These are phyloP conservation scores for Tamias sibiricus DNA, from an alignment of 2,113 vertebrate species.

Conservation along the genomic window DNA sequence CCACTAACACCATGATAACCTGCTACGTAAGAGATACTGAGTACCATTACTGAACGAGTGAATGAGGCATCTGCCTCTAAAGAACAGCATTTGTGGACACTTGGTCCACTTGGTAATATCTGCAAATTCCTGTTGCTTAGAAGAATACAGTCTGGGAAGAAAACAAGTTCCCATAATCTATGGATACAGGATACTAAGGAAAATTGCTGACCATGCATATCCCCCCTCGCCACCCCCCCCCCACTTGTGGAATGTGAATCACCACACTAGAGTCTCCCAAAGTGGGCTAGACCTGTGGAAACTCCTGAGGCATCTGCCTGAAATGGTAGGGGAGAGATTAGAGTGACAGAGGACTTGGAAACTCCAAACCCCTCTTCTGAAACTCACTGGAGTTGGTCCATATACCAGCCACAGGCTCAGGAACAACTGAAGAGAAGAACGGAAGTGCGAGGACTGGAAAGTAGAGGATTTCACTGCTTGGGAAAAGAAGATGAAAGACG, in stretches of 20 bases:
- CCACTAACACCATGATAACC: background rate
- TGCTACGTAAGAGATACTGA: background rate
- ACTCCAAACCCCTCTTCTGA: slow-evolving; percentile 22
- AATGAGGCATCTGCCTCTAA: background rate
- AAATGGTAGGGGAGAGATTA: background rate
- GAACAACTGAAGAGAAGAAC: background rate
- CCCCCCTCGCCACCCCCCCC: no score
- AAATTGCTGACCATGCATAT: background rate
- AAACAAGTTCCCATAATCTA: slow-evolving; percentile 17
- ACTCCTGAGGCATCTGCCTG: background rate
- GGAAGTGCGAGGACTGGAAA: background rate
- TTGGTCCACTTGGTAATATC: background rate
- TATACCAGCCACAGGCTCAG: background rate
- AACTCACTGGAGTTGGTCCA: background rate
- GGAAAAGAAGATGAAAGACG: background rate
- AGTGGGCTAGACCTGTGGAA: background rate
- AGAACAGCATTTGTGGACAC: background rate
- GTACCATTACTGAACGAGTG: background rate
- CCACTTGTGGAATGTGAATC: background rate
- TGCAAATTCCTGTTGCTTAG: background rate
- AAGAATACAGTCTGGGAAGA: background rate
- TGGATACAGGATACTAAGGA: background rate
- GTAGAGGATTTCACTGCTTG: background rate
- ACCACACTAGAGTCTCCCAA: background rate
- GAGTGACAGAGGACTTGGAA: background rate